Evolutionary conservation across 2,113 vertebrate genomes (phyloP).

Genomic region (Silurus asotus): DNA sequence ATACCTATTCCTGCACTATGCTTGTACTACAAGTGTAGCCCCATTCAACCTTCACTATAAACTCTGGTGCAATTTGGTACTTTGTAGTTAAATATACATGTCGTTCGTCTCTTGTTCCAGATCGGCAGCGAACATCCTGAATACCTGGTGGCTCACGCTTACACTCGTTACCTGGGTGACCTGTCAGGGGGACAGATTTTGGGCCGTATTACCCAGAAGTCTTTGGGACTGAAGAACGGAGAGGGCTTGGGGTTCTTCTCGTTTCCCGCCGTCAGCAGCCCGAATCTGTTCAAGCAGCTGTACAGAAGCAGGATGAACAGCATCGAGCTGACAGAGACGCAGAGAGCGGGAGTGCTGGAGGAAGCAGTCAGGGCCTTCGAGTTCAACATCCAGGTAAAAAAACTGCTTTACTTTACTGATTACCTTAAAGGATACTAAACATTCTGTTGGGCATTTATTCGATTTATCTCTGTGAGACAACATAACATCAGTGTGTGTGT

Average conservation of each 20-base stretch:
- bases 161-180: constrained; percentile 93
- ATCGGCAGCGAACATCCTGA: constrained; percentile 71
- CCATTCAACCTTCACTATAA: not conserved
- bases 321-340: constrained; percentile 77
- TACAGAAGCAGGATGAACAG: constrained; percentile 92
- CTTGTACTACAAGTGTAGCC: not conserved
- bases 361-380: constrained; percentile 86
- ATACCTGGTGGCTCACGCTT: constrained; percentile 88
- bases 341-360: constrained; percentile 74
- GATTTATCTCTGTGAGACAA: not conserved
- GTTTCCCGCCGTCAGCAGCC: constrained; percentile 82
- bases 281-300: constrained; percentile 92
- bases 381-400: constrained; percentile 76
- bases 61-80: not conserved
- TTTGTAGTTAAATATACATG: not conserved
- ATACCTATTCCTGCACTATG: not conserved
- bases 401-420: not conserved
- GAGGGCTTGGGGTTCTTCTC: constrained; percentile 89
- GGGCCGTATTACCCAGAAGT: constrained; percentile 89
- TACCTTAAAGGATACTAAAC: not conserved
- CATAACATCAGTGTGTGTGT: not conserved
- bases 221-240: constrained; percentile 80
- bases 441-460: not conserved
- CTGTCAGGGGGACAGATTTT: constrained; percentile 92
- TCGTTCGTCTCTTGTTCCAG: not conserved